A percentile compares a stretch with the other conserved stretches of the same genome.
These are phyloP conservation scores for Casuarius casuarius DNA, from an alignment of 2,113 vertebrate species.

Conservation along the genomic window DNA sequence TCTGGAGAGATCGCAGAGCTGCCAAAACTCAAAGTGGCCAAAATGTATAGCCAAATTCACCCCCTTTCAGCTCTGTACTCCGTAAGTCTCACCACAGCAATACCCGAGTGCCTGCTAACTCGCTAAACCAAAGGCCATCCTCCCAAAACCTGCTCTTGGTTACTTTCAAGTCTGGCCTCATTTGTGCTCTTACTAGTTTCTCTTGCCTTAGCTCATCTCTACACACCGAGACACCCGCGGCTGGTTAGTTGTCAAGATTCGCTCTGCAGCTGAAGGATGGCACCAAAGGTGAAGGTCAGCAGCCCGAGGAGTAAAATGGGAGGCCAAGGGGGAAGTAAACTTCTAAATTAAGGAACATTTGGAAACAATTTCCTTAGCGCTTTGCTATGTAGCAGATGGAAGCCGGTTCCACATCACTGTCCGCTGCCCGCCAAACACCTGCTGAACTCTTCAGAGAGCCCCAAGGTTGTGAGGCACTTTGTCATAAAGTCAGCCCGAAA, in stretches of 20 bases:
- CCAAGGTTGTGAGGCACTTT: neutral
- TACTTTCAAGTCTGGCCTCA: neutral
- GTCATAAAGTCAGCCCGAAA: neutral
- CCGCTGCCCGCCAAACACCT: constrained; percentile 22
- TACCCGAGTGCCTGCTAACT: neutral
- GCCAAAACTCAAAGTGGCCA: no score
- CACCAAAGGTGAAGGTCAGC: constrained; percentile 11
- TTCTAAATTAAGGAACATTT: constrained; percentile 32
- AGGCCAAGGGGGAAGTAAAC: neutral
- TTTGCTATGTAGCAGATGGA: constrained; percentile 18
- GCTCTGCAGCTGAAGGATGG: neutral
- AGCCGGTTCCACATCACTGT: neutral
- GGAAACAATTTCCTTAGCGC: constrained; percentile 52
- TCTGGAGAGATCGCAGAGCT: no score
- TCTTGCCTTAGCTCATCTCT: neutral
- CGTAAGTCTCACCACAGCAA: neutral
- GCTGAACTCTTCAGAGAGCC: constrained; percentile 26
- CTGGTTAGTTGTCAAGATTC: neutral
- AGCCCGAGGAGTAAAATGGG: neutral
- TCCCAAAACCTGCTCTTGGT: neutral
- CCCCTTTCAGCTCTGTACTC: neutral
- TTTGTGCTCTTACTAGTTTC: neutral
- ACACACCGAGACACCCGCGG: rapidly evolving
- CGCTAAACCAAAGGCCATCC: rapidly evolving
- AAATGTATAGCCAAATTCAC: no score